Conservation (phyloP, 37 sponge, comb jelly and placozoan genomes). For the Cliona cf. orientalis region DNA sequence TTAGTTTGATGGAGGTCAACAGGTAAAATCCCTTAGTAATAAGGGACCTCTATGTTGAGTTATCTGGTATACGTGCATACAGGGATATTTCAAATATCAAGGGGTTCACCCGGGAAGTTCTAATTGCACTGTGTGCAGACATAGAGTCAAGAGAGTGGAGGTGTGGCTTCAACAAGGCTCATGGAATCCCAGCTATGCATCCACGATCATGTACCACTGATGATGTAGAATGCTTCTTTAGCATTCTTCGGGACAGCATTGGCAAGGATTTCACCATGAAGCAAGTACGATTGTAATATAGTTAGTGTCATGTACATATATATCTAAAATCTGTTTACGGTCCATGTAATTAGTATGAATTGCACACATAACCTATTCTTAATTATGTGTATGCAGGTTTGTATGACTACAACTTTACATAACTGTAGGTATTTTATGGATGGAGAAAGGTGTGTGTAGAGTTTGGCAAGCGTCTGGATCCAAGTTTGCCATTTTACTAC, state of each 20-base stretch:
- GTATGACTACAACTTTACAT: too few relatives aligned
- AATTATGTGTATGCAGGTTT: too few relatives aligned
- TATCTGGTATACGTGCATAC: too few relatives aligned
- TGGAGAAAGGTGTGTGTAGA: slow-evolving; percentile 24
- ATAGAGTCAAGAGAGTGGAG: slow-evolving; percentile 8
- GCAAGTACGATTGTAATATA: background rate
- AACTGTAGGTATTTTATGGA: slow-evolving; percentile 28
- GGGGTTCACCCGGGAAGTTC: background rate
- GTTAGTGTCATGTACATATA: background rate
- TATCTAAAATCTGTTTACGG: background rate
- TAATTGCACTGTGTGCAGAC: background rate
- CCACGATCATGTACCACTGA: background rate
- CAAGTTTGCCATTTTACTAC: slow-evolving; percentile 17
- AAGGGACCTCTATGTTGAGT: background rate
- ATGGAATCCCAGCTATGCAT: background rate
- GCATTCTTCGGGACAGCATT: background rate
- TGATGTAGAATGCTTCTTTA: slow-evolving; percentile 17
- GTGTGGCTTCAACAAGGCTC: background rate
- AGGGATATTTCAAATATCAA: background rate
- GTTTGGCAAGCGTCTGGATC: slow-evolving; percentile 15
- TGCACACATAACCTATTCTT: too few relatives aligned
- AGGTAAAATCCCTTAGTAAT: background rate
- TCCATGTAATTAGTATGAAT: background rate
- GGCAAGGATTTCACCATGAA: slow-evolving; percentile 8
- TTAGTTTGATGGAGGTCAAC: background rate